Evolutionary conservation across 1,140 invertebrate genomes (phyloP).

Genomic region (Proctacanthus coquilletti): DNA sequence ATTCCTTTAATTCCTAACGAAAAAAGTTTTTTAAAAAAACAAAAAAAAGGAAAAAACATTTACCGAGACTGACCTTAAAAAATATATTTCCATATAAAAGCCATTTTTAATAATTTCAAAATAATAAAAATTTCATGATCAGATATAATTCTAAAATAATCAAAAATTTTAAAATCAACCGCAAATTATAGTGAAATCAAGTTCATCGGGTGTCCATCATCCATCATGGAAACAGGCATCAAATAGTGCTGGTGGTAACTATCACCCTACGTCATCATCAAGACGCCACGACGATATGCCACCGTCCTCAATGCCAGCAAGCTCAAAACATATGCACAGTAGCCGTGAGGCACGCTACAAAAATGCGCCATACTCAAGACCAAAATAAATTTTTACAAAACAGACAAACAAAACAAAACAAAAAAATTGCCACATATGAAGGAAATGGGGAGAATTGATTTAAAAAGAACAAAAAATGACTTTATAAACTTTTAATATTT

Average conservation of each 20-base stretch:
- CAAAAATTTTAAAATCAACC: too few species aligned
- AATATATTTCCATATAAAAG: too few species aligned
- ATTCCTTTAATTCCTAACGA: too few species aligned
- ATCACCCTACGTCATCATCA: not conserved
- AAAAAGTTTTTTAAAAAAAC: too few species aligned
- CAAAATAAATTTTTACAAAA: constrained; percentile 1
- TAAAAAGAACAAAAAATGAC: not conserved
- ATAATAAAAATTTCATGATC: too few species aligned
- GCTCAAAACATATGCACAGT: constrained; percentile 1
- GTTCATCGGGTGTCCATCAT: not conserved
- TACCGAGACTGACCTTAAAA: too few species aligned
- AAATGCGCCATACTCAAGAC: constrained; percentile 11
- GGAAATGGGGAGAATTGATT: not conserved
- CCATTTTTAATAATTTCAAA: too few species aligned
- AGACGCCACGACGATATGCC: not conserved
- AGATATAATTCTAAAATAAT: too few species aligned
- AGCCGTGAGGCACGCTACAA: constrained; percentile 10
- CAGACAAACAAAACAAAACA: too few species aligned
- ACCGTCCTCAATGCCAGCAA: not conserved
- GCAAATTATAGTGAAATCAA: not conserved
- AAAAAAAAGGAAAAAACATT: too few species aligned
- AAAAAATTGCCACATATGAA: not conserved
- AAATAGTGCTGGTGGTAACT: not conserved
- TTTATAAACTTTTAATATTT: not conserved
- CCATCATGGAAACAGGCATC: not conserved